Conservation (phyloP, 2,797 vertebrate genomes). For the Knipowitschia caucasica region DNA sequence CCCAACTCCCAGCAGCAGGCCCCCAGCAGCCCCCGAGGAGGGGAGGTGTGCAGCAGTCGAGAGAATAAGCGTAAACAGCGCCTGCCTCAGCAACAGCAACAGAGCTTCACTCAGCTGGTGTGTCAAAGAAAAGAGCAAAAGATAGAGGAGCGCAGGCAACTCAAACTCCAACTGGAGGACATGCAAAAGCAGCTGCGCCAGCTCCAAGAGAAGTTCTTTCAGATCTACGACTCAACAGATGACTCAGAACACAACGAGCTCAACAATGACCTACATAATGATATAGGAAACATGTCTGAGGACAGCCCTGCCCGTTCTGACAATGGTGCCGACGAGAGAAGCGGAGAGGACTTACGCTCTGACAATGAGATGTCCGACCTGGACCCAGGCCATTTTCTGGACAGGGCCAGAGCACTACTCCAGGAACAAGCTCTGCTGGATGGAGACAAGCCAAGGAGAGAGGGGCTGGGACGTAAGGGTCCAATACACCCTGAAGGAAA, state of each 20-base stretch:
- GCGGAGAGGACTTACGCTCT: conserved; percentile 81
- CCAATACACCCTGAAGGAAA: conserved; percentile 92
- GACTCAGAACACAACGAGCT: conserved; percentile 87
- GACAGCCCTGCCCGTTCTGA: conserved; percentile 90
- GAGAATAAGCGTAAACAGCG: conserved; percentile 99
- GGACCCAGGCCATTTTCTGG: conserved; percentile 91
- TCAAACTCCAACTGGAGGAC: conserved; percentile 98
- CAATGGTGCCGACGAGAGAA: conserved; percentile 72
- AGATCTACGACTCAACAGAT: conserved; percentile 97
- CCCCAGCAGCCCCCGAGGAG: conserved; percentile 86
- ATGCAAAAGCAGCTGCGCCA: conserved; percentile 99
- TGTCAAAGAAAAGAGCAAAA: conserved; percentile 95
- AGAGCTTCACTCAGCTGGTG: conserved; percentile 98
- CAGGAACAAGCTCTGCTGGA: conserved; percentile 85
- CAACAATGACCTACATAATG: conserved; percentile 60
- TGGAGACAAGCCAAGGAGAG: conserved; percentile 84
- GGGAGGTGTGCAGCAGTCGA: conserved; percentile 68
- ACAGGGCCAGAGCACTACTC: conserved; percentile 88
- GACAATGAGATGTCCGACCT: conserved; percentile 92
- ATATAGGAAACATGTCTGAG: conserved; percentile 93
- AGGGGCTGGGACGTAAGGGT: conserved; percentile 74
- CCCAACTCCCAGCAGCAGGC: conserved; percentile 90
- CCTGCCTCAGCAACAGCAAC: conserved; percentile 96
- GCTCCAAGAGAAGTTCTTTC: conserved; percentile 99
- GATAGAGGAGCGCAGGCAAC: conserved; percentile 92